Evolutionary conservation across 1,140 invertebrate genomes (phyloP).

Genomic region (Mercenaria mercenaria): DNA sequence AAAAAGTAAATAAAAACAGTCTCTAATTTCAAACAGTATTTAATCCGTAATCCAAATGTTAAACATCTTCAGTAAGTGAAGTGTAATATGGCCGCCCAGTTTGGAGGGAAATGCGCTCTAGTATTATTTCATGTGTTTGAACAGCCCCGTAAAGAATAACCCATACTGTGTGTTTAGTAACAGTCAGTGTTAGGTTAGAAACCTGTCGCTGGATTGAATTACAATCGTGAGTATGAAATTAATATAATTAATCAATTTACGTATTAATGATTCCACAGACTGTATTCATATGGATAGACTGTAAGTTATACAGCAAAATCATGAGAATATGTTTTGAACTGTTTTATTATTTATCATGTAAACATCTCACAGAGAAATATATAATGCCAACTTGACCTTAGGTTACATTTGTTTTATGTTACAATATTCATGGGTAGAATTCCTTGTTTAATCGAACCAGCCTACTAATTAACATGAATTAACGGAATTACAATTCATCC

Average conservation of each 20-base stretch:
- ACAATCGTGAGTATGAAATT: conserved; percentile 23
- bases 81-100: conserved; percentile 37
- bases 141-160: background rate
- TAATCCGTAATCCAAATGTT: conserved; percentile 56
- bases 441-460: background rate
- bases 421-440: background rate
- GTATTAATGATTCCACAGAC: background rate
- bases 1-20: conserved; percentile 49
- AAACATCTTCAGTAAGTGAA: conserved; percentile 55
- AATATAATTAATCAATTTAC: conserved; percentile 22
- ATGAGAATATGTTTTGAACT: background rate
- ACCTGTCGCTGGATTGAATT: background rate
- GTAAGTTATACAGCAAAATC: background rate
- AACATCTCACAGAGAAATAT: background rate
- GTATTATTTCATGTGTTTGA: background rate
- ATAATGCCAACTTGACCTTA: background rate
- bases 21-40: conserved; percentile 47
- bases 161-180: conserved; percentile 6
- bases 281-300: background rate
- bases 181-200: conserved; percentile 24
- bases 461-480: background rate
- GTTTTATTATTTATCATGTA: background rate
- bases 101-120: background rate
- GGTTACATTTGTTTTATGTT: background rate
- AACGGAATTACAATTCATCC: too few species aligned